These are phyloP conservation scores for Dryomyza anilis DNA, from an alignment of 2,888 invertebrate genomes.

Conservation along the genomic window DNA sequence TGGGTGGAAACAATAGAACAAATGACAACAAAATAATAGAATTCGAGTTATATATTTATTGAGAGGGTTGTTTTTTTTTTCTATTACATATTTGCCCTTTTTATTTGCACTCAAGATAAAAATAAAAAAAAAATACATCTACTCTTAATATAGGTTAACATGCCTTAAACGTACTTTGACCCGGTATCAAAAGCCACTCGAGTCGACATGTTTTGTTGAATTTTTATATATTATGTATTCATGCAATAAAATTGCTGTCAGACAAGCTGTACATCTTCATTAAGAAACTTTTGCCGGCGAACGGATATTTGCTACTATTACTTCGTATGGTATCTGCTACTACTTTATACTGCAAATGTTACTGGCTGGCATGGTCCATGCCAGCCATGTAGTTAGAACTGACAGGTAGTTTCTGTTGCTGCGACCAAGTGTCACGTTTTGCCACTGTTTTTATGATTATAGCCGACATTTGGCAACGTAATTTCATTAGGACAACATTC, in stretches of 20 bases:
- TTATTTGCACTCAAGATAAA: not conserved
- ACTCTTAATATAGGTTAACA: constrained; percentile 5
- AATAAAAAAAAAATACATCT: not conserved
- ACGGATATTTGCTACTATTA: too few species aligned
- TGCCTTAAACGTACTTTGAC: not conserved
- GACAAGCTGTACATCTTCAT: not conserved
- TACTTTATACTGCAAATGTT: too few species aligned
- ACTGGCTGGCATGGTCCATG: too few species aligned
- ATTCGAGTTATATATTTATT: constrained; percentile 5
- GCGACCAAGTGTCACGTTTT: not conserved
- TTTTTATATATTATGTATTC: not conserved
- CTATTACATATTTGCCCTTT: not conserved
- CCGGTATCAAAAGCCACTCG: too few species aligned
- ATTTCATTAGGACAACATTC: too few species aligned
- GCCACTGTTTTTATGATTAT: not conserved
- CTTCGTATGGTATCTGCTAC: too few species aligned
- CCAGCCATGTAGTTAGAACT: too few species aligned
- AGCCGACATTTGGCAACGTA: not conserved
- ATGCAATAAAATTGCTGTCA: not conserved
- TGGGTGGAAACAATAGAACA: too few species aligned
- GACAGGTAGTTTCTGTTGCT: too few species aligned
- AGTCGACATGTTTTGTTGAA: too few species aligned
- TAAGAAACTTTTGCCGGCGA: too few species aligned
- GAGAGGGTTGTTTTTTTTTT: constrained; percentile 6
- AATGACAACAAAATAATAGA: not conserved